Percentiles rank a stretch among this genome's conserved stretches.
phyloP scores from a whole-genome alignment of 2,888 invertebrate genomes.

The Polyploca ridens region DNA sequence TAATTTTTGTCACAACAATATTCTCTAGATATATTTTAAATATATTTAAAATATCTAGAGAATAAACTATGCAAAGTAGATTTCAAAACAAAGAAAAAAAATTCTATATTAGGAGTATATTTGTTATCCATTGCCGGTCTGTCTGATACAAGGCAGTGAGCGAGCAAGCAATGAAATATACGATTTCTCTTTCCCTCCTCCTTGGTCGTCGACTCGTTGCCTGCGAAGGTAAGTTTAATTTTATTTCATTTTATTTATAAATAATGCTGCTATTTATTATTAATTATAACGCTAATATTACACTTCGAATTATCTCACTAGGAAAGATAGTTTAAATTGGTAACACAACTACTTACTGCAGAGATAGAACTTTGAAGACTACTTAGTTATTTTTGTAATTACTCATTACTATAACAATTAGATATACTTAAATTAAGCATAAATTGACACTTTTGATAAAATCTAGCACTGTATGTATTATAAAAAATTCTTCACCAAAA shows the following conservation, averaged over 20 bases:
- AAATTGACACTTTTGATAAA: background rate
- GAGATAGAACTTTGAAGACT: background rate
- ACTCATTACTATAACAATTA: no score
- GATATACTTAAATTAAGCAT: background rate
- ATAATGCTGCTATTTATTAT: background rate
- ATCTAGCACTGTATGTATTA: background rate
- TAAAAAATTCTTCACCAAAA: no score
- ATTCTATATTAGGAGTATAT: background rate
- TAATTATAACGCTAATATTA: background rate
- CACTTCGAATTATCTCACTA: background rate
- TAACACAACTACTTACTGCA: background rate
- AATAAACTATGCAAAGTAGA: no score
- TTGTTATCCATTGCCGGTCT: background rate
- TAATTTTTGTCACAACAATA: no score
- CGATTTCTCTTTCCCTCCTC: conserved; percentile 22
- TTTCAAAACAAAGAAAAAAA: background rate
- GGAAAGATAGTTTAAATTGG: background rate
- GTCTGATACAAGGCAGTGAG: background rate
- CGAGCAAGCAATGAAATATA: conserved; percentile 8
- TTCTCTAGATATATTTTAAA: no score
- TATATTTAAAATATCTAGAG: no score
- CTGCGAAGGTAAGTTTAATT: conserved; percentile 40
- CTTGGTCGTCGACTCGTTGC: conserved; percentile 37
- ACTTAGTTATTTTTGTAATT: background rate
- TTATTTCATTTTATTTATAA: conserved; percentile 10